Conservation (phyloP, 2,888 invertebrate genomes). For the Masnerella sp. region DNA sequence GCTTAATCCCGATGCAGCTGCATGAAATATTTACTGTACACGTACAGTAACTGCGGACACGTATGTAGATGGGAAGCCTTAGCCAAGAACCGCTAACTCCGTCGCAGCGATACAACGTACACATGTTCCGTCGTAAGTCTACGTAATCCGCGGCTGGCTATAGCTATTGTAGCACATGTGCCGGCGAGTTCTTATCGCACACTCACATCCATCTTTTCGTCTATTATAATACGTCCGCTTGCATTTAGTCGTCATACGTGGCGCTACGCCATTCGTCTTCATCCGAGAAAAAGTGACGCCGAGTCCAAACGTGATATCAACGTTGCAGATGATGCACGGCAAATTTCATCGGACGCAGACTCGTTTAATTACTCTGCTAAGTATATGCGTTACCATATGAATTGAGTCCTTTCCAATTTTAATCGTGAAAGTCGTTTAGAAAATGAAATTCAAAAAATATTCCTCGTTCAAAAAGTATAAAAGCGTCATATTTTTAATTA, state of each 20-base stretch:
- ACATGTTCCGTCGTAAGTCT: conserved; percentile 74
- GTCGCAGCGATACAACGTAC: conserved; percentile 75
- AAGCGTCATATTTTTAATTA: too few relatives aligned
- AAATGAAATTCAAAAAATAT: too few relatives aligned
- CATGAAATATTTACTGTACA: conserved; percentile 76
- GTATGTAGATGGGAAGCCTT: conserved; percentile 69
- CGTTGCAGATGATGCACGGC: not conserved
- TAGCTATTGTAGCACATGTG: conserved; percentile 59
- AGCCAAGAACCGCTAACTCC: conserved; percentile 73
- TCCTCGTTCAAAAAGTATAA: too few relatives aligned
- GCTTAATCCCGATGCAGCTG: conserved; percentile 75
- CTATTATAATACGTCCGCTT: conserved; percentile 27
- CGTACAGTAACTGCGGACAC: conserved; percentile 60
- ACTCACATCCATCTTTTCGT: conserved; percentile 42
- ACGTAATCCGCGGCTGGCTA: conserved; percentile 73
- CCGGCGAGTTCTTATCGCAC: conserved; percentile 50
- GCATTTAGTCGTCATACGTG: conserved; percentile 38
- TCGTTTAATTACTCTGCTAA: conserved; percentile 15
- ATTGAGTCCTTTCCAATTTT: not conserved
- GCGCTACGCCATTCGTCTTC: conserved; percentile 30
- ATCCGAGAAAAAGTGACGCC: conserved; percentile 23
- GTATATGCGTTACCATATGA: not conserved
- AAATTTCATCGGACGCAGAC: not conserved
- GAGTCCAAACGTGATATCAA: conserved; percentile 12
- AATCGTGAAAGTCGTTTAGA: too few relatives aligned